These are phyloP conservation scores for Parasteatoda tepidariorum DNA, from an alignment of 1,140 invertebrate genomes.

Conservation along the genomic window DNA sequence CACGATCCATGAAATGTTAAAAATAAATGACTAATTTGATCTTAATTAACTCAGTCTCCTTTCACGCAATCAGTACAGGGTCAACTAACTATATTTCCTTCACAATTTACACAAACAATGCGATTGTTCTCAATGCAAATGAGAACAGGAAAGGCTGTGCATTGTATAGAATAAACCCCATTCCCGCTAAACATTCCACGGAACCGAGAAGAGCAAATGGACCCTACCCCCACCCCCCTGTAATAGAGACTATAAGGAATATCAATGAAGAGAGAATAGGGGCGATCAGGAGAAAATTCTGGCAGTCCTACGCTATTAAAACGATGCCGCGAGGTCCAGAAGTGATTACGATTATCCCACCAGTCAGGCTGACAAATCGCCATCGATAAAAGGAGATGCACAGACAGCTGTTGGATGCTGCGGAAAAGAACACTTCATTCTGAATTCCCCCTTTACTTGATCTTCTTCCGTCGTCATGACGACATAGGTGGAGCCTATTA, in stretches of 20 bases:
- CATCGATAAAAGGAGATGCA: conserved; percentile 50
- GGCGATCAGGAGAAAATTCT: conserved; percentile 22
- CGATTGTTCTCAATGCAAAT: too few relatives aligned
- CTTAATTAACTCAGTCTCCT: too few relatives aligned
- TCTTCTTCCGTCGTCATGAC: conserved; percentile 34
- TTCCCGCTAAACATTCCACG: too few relatives aligned
- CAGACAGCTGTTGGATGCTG: conserved; percentile 39
- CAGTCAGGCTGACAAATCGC: conserved; percentile 54
- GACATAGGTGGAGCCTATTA: background rate
- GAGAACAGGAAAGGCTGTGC: too few relatives aligned
- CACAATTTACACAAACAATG: too few relatives aligned
- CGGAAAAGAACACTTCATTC: conserved; percentile 31
- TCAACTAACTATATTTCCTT: too few relatives aligned
- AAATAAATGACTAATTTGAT: too few relatives aligned
- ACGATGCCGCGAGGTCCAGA: conserved; percentile 28
- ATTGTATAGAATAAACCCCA: too few relatives aligned
- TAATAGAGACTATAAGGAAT: background rate
- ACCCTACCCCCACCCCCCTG: background rate
- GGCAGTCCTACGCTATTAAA: conserved; percentile 30
- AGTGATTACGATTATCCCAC: conserved; percentile 50
- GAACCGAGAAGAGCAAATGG: background rate
- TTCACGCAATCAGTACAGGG: too few relatives aligned
- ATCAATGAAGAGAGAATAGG: background rate
- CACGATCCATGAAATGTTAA: too few relatives aligned
- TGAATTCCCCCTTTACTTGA: conserved; percentile 17